phyloP scores from a whole-genome alignment of 2,888 invertebrate species.

The Aleiodes alternator region DNA sequence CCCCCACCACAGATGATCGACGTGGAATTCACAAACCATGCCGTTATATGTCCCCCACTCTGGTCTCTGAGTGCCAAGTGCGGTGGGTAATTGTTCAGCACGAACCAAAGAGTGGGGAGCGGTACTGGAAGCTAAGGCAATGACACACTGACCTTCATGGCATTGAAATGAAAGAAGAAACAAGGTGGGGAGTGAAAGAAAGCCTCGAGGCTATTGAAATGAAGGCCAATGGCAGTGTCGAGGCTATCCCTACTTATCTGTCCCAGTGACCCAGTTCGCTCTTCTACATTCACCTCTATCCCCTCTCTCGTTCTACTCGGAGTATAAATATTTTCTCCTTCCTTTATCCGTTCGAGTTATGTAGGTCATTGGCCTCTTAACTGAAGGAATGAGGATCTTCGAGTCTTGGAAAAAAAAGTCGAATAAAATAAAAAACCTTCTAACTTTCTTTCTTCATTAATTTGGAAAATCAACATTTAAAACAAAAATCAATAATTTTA shows the following conservation, averaged over 20 bases:
- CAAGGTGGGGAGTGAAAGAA: slow-evolving; percentile 32
- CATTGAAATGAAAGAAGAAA: slow-evolving; percentile 1
- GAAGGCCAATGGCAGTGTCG: slow-evolving; percentile 58
- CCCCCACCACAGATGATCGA: slow-evolving; percentile 44
- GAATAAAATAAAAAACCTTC: slow-evolving; percentile 12
- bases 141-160: slow-evolving; percentile 72
- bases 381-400: slow-evolving; percentile 18
- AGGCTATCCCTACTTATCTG: slow-evolving; percentile 52
- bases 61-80: slow-evolving; percentile 40
- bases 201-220: slow-evolving; percentile 39
- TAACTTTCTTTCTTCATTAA: slow-evolving; percentile 16
- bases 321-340: slow-evolving; percentile 42
- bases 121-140: slow-evolving; percentile 62
- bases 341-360: slow-evolving; percentile 54
- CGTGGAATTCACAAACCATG: slow-evolving; percentile 63
- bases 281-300: slow-evolving; percentile 61
- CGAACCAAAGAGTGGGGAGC: slow-evolving; percentile 38
- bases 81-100: slow-evolving; percentile 40
- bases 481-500: slow-evolving; percentile 4
- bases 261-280: slow-evolving; percentile 62
- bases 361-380: slow-evolving; percentile 67
- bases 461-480: neutral
- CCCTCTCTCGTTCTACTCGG: slow-evolving; percentile 50
- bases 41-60: slow-evolving; percentile 62
- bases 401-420: slow-evolving; percentile 2